Base-by-base conservation (phyloP, 2,888 invertebrate genomes). In the Dione vanillae region DNA sequence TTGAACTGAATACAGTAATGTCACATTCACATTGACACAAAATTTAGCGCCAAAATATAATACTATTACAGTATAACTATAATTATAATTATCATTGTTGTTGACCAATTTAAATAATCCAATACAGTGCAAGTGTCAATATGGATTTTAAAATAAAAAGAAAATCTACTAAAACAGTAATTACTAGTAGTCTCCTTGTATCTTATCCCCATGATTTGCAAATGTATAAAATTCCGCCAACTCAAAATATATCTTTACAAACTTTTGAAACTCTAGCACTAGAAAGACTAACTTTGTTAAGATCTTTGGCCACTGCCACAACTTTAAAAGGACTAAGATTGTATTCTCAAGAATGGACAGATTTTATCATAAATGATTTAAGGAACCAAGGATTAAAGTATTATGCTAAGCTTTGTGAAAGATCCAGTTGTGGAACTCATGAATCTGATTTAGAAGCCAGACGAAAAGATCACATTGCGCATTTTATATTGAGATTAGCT, bases 231-330 rank as follows among this genome's bases (percentile, higher is more conserved):
- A 81, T 94, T 41, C 96, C 97, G 41, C 99, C 99, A 8, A 91
- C 85, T 41, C 95, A 95, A 73, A 95, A 95, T 70, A 95, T 98
- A 73, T 94, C 95, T 68, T 93, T 99, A 27, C 94, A 96, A 74
- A 98, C 98, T 86, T 98, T 99, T 87, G 97, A 98, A 93, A 96
- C 96, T 59, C 94, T 97, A 77, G 97, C 98, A 2, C 85, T 97
- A 61, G 98, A 98, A 84, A 94, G 98, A 77, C 89, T 98, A 19
- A 96, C 96, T 86, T 94, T 97, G 73, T 86, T 98, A 58, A 94
- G 97, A 78, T 95, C 95, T 70, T 92, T 98, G 61, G 97, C 98
- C 79, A 95, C 96, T 71, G 96, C 96, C 6, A 95, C 95, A 47
- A 94, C 94, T 43, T 87, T 93, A 58, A 95, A 95, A 83, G 95